phyloP scores from a whole-genome alignment of 2,113 vertebrate species.

The Halcyon malimbica region DNA sequence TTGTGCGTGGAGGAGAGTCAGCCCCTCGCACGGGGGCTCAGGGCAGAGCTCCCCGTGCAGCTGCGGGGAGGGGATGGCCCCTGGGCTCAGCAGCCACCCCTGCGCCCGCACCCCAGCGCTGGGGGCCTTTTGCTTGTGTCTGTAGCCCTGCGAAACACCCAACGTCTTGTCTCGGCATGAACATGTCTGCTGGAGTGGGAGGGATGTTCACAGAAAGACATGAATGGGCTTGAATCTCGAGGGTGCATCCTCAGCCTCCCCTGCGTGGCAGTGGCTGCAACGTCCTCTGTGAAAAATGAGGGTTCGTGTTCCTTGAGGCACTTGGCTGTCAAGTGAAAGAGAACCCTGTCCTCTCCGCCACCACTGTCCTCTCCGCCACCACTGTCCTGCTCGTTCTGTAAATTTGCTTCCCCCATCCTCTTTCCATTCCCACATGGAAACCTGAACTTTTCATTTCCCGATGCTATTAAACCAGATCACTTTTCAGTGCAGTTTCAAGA shows the following conservation, averaged over 20 bases:
- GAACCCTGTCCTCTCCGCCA: background rate
- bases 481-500: background rate
- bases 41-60: background rate
- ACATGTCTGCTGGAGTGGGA: background rate
- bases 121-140: background rate
- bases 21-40: background rate
- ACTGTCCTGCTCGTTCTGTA: background rate
- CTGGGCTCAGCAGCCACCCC: too few relatives aligned
- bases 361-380: background rate
- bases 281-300: background rate
- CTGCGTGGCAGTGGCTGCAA: background rate
- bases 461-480: background rate
- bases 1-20: too few relatives aligned
- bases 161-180: background rate
- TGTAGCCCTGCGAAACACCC: background rate
- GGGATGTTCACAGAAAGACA: background rate
- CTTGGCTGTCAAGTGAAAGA: background rate
- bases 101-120: accelerated
- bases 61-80: background rate
- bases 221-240: background rate
- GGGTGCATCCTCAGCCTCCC: background rate
- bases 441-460: background rate
- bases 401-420: background rate
- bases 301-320: background rate
- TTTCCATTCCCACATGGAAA: background rate